Base-by-base conservation (phyloP, 2,888 invertebrate genomes). In the Chromoteleia sp. region DNA sequence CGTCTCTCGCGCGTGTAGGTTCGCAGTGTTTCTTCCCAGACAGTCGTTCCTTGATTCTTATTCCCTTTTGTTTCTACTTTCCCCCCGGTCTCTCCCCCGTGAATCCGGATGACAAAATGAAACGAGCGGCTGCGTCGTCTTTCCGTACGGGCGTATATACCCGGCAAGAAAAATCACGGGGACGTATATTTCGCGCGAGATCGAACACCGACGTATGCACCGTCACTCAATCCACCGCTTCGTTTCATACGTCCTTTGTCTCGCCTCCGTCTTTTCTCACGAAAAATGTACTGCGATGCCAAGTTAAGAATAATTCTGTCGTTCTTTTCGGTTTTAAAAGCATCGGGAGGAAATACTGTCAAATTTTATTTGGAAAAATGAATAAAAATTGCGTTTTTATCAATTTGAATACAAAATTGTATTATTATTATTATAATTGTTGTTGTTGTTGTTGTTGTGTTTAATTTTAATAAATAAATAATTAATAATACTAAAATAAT, bases 101-200 rank as follows among this genome's bases (percentile, higher is more conserved):
- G 56, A 56, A 59, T 56, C 56, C 70, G 48, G 29, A 63, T 73
- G 81, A 76, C 76, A 76, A 61, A 81, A 81, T 76, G 68, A 81
- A 81, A 81, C 76, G 73, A 61, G 33, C 48, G 81, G 65, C 70
- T 70, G 74, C 30, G 45, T 10, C 63, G 48, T 67, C 61, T 77
- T 73, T 50, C 48, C 65, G 48, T 21, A 15, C 15, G 19, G 17
- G 7, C 33, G 63, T 43, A 45, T 63, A 81, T 54, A 50, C 48
- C 50, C 41, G 39, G 54, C 30, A 63, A 61, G 68, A 73, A 75
- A 83, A 83, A 83, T 83, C 70, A 76, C 77, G 58, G 25, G 21
- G 15, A 68, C 80, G 36, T 63, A 59, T 71, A 73, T 80, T 77
- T 74, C 56, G 73, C 29, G 43, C 52, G 12, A 82, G 68, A 80